Percentiles rank a stretch among this genome's conserved stretches.
These are phyloP conservation scores for Capitulum mitella DNA, from an alignment of 2,888 invertebrate species.

Conservation along the genomic window DNA sequence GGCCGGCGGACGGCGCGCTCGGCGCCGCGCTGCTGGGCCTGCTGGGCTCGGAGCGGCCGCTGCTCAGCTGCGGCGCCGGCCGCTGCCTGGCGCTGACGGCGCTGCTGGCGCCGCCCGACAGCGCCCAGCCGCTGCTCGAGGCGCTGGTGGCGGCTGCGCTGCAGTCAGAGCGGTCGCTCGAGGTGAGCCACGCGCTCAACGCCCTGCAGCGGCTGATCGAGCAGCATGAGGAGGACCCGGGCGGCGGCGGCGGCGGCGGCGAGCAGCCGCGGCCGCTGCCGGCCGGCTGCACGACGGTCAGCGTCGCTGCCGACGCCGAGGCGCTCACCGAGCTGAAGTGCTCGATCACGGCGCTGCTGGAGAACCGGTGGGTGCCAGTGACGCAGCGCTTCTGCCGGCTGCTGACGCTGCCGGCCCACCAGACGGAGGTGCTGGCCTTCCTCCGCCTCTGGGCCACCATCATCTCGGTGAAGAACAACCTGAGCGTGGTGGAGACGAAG, in stretches of 20 bases:
- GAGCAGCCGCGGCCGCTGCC: not conserved
- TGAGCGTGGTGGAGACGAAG: conserved; percentile 80
- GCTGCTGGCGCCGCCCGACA: not conserved
- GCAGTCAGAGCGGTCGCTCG: not conserved
- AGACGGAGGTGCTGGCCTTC: conserved; percentile 54
- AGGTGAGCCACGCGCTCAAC: conserved; percentile 8
- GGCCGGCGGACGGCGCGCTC: not conserved
- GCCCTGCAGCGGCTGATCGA: conserved; percentile 10
- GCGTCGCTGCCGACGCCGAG: not conserved
- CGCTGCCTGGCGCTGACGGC: not conserved
- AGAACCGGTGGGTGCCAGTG: not conserved
- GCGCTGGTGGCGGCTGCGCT: not conserved
- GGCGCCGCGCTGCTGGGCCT: not conserved
- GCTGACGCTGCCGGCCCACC: not conserved
- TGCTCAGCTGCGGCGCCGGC: conserved; percentile 8
- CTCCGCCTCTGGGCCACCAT: conserved; percentile 81
- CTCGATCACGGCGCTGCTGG: not conserved
- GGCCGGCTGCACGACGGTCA: not conserved
- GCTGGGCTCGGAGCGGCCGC: not conserved
- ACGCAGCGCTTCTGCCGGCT: conserved; percentile 22
- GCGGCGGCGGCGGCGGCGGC: not conserved
- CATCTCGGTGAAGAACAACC: conserved; percentile 81
- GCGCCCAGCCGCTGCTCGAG: not conserved
- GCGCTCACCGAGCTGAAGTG: not conserved
- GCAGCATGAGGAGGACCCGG: not conserved